Conservation (phyloP, 30 jellyfish, hydroid and myxozoan genomes). For the Haliclystus octoradiatus region DNA sequence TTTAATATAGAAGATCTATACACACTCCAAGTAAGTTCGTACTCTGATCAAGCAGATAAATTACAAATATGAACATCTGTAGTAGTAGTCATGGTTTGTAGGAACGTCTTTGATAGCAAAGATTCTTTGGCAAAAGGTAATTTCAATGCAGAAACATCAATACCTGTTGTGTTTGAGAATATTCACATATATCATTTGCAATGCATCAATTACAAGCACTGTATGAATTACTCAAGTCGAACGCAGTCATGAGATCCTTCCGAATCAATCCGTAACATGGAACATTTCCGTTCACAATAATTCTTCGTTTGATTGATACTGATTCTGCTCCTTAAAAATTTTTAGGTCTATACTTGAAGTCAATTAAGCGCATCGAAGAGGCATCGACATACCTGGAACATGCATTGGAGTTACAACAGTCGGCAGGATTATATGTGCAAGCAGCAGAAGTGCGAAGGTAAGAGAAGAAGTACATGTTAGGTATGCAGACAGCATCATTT, state of each 20-base stretch:
- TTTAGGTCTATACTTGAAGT: not conserved
- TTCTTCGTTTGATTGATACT: not conserved
- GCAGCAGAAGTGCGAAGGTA: not conserved
- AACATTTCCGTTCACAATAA: not conserved
- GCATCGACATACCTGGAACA: not conserved
- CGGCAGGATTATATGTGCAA: not conserved
- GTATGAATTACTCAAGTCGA: too few relatives aligned
- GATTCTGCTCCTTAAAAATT: not conserved
- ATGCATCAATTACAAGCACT: too few relatives aligned
- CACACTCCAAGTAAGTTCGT: not conserved
- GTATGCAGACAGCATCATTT: too few relatives aligned
- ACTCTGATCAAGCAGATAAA: not conserved
- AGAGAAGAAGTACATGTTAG: too few relatives aligned
- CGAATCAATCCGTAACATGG: too few relatives aligned
- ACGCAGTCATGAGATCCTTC: too few relatives aligned
- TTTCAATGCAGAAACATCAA: too few relatives aligned
- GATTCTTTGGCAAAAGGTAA: too few relatives aligned
- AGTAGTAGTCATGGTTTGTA: not conserved
- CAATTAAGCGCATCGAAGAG: not conserved
- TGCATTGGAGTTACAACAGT: not conserved
- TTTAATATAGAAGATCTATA: not conserved
- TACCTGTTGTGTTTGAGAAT: too few relatives aligned
- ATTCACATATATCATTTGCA: too few relatives aligned
- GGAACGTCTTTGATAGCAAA: slow-evolving; percentile 34
- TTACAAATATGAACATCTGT: not conserved